Evolutionary conservation across 2,113 vertebrate genomes (phyloP).

Genomic region (Murina feae): DNA sequence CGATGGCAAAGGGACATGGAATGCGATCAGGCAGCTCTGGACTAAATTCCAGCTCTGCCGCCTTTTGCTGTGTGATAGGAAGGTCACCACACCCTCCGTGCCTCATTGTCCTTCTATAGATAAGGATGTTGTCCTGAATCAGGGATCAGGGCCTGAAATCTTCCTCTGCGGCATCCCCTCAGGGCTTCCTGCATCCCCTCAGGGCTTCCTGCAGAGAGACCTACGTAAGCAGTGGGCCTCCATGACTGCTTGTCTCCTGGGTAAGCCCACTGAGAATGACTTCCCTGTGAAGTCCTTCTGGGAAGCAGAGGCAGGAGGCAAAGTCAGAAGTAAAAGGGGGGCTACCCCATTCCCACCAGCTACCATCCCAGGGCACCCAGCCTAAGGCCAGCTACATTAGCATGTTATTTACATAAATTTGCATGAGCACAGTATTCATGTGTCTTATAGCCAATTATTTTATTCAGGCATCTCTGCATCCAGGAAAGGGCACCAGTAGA

Average conservation of each 20-base stretch:
- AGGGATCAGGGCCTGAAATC: neutral
- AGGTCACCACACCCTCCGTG: neutral
- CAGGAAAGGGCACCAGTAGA: neutral
- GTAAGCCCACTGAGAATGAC: neutral
- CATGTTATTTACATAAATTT: conserved; percentile 49
- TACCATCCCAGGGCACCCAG: conserved; percentile 20
- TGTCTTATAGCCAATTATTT: neutral
- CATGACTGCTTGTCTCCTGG: neutral
- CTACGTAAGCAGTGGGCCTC: rapidly evolving
- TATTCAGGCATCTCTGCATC: neutral
- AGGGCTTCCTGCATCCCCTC: too few relatives aligned
- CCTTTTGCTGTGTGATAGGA: neutral
- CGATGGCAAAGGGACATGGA: rapidly evolving
- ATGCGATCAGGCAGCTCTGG: neutral
- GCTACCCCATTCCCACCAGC: neutral
- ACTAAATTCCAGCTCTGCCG: neutral
- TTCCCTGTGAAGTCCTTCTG: neutral
- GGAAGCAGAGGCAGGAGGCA: neutral
- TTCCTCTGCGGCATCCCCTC: neutral
- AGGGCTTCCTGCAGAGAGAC: neutral
- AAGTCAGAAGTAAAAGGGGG: conserved; percentile 6
- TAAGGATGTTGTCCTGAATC: neutral
- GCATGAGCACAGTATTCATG: neutral
- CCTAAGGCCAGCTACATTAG: conserved; percentile 5
- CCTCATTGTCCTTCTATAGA: neutral